These are phyloP conservation scores for Hirtodrosophila alboralis DNA, from an alignment of 2,888 invertebrate genomes.

Conservation along the genomic window DNA sequence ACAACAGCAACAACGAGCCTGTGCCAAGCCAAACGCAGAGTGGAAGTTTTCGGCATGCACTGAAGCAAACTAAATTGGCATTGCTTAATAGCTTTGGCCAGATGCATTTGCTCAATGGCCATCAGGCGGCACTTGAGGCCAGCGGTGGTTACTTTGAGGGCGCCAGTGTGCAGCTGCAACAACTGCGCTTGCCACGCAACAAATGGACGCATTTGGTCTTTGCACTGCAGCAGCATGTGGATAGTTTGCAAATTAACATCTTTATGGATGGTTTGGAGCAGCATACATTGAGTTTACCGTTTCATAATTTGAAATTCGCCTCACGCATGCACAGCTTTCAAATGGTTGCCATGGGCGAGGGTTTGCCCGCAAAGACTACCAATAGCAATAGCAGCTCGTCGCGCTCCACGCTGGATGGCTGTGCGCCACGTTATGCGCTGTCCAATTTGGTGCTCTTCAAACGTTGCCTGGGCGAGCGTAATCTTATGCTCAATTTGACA, in stretches of 20 bases:
- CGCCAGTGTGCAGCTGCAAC: slow-evolving; percentile 74
- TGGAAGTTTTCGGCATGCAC: slow-evolving; percentile 75
- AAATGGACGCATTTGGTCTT: slow-evolving; percentile 83
- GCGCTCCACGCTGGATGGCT: slow-evolving; percentile 75
- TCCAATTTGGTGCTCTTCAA: slow-evolving; percentile 83
- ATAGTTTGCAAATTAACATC: slow-evolving; percentile 74
- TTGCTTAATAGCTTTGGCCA: slow-evolving; percentile 81
- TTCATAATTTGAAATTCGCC: slow-evolving; percentile 72
- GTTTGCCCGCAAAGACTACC: slow-evolving; percentile 47
- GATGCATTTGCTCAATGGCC: slow-evolving; percentile 81
- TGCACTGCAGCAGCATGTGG: slow-evolving; percentile 71
- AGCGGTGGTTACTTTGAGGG: slow-evolving; percentile 71
- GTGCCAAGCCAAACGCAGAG: slow-evolving; percentile 20
- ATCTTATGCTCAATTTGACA: slow-evolving; percentile 79
- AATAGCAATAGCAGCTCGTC: slow-evolving; percentile 67
- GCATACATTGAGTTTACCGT: slow-evolving; percentile 75
- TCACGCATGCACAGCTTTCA: slow-evolving; percentile 79
- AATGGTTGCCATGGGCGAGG: slow-evolving; percentile 80
- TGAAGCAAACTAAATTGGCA: slow-evolving; percentile 81
- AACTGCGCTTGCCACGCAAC: slow-evolving; percentile 73
- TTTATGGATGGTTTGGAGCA: slow-evolving; percentile 81
- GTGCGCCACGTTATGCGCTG: slow-evolving; percentile 72
- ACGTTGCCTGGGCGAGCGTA: slow-evolving; percentile 67
- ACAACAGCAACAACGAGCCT: slow-evolving; percentile 21
- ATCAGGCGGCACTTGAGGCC: slow-evolving; percentile 45